phyloP scores from a whole-genome alignment of 1,140 invertebrate genomes.

The Temnothorax nylanderi region DNA sequence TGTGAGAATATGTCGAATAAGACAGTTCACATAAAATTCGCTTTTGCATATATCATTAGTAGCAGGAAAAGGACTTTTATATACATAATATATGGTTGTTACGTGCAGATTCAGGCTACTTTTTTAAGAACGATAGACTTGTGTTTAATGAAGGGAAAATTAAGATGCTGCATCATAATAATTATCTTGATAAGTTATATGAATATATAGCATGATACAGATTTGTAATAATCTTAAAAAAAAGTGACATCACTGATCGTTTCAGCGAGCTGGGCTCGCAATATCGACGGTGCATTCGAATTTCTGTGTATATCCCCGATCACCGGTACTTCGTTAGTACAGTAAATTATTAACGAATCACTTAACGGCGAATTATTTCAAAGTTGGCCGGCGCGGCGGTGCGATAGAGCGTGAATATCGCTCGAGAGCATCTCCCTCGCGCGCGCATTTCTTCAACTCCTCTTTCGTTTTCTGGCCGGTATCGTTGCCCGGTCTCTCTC shows the following conservation, averaged over 20 bases:
- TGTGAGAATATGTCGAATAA: conserved; percentile 30
- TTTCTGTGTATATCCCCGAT: neutral
- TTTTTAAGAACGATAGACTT: neutral
- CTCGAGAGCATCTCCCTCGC: conserved; percentile 27
- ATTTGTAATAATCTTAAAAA: neutral
- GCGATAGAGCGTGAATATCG: conserved; percentile 73
- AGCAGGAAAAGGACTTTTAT: neutral
- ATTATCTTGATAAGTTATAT: conserved; percentile 23
- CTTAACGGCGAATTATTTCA: conserved; percentile 71
- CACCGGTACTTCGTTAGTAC: neutral
- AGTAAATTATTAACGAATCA: conserved; percentile 64
- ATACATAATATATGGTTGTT: neutral
- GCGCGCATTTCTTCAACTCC: conserved; percentile 38
- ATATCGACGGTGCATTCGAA: neutral
- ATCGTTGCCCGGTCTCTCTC: neutral
- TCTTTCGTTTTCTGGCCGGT: conserved; percentile 2
- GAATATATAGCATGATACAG: neutral
- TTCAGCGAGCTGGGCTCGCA: neutral
- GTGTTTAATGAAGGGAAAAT: neutral
- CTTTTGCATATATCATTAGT: conserved; percentile 67
- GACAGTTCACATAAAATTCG: conserved; percentile 39
- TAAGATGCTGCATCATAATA: neutral
- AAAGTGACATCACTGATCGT: neutral
- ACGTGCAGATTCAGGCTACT: neutral
- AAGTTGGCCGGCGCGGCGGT: conserved; percentile 70